These are phyloP conservation scores for Hydrolagus affinis DNA, from an alignment of 2,113 vertebrate genomes.

Conservation along the genomic window DNA sequence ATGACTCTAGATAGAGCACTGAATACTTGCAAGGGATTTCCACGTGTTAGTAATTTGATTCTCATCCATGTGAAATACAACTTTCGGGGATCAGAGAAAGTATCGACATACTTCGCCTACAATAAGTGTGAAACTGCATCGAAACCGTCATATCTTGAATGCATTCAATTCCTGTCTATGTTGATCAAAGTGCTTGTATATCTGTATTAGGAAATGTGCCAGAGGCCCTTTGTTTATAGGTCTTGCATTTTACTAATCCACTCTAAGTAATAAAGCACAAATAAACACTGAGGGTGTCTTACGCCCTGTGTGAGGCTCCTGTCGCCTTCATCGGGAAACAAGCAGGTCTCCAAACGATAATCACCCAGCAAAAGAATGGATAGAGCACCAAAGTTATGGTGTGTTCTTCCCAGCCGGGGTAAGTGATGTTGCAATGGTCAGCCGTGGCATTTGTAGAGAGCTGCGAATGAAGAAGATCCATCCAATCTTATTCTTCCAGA, in stretches of 20 bases:
- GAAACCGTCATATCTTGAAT: no score
- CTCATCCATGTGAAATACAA: not conserved
- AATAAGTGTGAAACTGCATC: not conserved
- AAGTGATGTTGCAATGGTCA: no score
- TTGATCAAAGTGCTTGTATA: not conserved
- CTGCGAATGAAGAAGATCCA: no score
- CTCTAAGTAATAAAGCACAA: not conserved
- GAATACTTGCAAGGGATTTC: not conserved
- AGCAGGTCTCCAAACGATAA: no score
- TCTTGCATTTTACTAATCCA: conserved; percentile 17
- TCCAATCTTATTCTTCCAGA: no score
- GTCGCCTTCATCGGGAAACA: no score
- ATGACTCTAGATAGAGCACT: not conserved
- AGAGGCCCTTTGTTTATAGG: not conserved
- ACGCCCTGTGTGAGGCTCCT: not conserved
- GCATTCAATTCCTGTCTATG: not conserved
- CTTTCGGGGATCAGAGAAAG: not conserved
- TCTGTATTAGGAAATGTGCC: no score
- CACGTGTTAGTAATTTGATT: not conserved
- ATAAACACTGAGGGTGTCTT: not conserved
- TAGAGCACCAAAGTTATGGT: no score
- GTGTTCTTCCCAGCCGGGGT: no score
- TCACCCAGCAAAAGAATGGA: no score
- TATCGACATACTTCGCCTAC: not conserved
- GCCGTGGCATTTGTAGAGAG: no score